Evolutionary conservation across 2,113 vertebrate species (phyloP).

Genomic region (Trochalopteron elliotii): DNA sequence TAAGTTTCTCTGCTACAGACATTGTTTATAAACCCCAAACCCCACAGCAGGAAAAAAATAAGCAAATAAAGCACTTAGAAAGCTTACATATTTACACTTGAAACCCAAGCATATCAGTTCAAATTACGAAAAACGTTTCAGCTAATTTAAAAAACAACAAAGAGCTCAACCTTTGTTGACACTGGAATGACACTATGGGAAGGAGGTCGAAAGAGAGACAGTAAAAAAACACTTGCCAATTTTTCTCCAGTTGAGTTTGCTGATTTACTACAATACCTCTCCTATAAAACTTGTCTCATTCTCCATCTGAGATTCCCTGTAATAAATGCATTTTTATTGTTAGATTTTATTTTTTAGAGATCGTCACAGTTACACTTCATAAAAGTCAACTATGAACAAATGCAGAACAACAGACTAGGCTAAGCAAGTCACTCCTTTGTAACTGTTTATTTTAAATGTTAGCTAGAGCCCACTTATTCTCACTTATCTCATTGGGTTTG

Average conservation of each 20-base stretch:
- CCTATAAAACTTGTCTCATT: background rate
- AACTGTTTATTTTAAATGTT: slow-evolving; percentile 58
- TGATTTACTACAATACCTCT: background rate
- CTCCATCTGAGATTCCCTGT: background rate
- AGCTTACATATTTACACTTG: background rate
- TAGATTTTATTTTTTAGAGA: background rate
- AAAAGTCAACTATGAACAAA: background rate
- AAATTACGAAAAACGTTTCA: background rate
- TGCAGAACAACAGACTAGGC: slow-evolving; percentile 14
- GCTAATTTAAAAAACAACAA: background rate
- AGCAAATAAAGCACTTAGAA: background rate
- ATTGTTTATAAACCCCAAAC: background rate
- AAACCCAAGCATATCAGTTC: background rate
- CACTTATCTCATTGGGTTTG: slow-evolving; percentile 53
- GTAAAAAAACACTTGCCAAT: background rate
- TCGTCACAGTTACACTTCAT: background rate
- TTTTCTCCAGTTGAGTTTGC: background rate
- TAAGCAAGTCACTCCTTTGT: slow-evolving; percentile 19
- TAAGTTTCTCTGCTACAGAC: background rate
- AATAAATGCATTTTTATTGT: background rate
- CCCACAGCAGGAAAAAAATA: background rate
- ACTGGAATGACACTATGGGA: background rate
- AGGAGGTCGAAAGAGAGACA: background rate
- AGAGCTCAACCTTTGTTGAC: background rate
- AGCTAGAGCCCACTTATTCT: slow-evolving; percentile 45